Percentiles rank a stretch among this genome's conserved stretches.
These are phyloP conservation scores for Coreius guichenoti DNA, from an alignment of 2,797 vertebrate species.

Conservation along the genomic window DNA sequence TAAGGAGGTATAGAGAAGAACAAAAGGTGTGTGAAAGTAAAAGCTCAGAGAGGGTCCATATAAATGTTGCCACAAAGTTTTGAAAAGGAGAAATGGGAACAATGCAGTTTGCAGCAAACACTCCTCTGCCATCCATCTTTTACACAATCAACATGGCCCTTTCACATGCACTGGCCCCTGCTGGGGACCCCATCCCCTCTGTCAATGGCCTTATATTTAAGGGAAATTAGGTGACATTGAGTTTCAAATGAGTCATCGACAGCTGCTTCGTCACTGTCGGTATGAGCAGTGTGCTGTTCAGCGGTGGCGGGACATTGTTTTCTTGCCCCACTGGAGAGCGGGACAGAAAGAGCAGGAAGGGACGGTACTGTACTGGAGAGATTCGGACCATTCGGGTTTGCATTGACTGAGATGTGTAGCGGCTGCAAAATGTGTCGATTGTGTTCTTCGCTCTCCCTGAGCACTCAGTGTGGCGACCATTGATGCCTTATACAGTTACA, in stretches of 20 bases:
- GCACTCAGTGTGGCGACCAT: slow-evolving; percentile 64
- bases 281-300: slow-evolving; percentile 20
- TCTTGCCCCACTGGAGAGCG: slow-evolving; percentile 38
- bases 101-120: slow-evolving; percentile 63
- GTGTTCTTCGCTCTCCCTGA: slow-evolving; percentile 51
- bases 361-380: neutral
- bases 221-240: slow-evolving; percentile 75
- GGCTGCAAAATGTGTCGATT: slow-evolving; percentile 35
- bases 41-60: slow-evolving; percentile 66
- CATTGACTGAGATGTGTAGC: neutral
- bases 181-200: slow-evolving; percentile 61
- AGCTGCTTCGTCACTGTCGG: slow-evolving; percentile 70
- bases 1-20: slow-evolving; percentile 48
- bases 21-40: slow-evolving; percentile 55
- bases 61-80: slow-evolving; percentile 62
- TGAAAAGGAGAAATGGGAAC: slow-evolving; percentile 59
- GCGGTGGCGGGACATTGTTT: slow-evolving; percentile 44
- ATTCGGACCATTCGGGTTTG: neutral
- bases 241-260: slow-evolving; percentile 72
- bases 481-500: slow-evolving; percentile 77
- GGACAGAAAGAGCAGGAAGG: neutral
- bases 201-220: slow-evolving; percentile 64
- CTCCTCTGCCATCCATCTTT: slow-evolving; percentile 69
- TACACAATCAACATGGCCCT: slow-evolving; percentile 62
- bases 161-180: slow-evolving; percentile 70